A percentile compares a stretch with the other conserved stretches of the same genome.
phyloP scores from a whole-genome alignment of 2,797 vertebrate species.

The Selene dorsalis region DNA sequence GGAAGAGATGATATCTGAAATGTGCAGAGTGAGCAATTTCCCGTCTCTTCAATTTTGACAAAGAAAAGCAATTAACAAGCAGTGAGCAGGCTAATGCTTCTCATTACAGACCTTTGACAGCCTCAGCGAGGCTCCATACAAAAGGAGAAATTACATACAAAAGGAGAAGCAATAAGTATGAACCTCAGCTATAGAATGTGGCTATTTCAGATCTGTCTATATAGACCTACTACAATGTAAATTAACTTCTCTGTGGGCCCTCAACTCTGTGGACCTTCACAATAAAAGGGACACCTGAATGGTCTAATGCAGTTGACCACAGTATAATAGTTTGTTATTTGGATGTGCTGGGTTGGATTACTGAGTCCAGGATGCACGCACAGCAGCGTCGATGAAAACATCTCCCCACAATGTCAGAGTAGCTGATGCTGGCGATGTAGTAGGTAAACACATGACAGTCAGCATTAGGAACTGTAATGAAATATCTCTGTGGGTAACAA shows the following conservation, averaged over 20 bases:
- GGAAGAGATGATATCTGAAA: conserved; percentile 63
- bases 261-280: conserved; percentile 9
- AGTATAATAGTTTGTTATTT: conserved; percentile 9
- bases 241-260: conserved; percentile 35
- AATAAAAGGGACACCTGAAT: conserved; percentile 9
- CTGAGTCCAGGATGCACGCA: neutral
- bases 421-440: conserved; percentile 4
- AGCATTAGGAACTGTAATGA: conserved; percentile 63
- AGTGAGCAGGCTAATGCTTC: conserved; percentile 62
- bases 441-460: conserved; percentile 57
- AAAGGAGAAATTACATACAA: conserved; percentile 61
- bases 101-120: conserved; percentile 75
- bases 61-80: conserved; percentile 81
- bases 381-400: neutral
- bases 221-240: conserved; percentile 24
- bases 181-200: conserved; percentile 32
- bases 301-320: conserved; percentile 22
- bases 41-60: conserved; percentile 69
- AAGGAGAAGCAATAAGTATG: conserved; percentile 48
- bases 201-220: conserved; percentile 44
- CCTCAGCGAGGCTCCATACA: conserved; percentile 39
- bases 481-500: conserved; percentile 54
- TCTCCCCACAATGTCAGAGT: neutral
- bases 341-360: neutral
- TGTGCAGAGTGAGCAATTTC: conserved; percentile 73